Conservation (phyloP, 2,888 invertebrate species). For the Poecilus cupreus region DNA sequence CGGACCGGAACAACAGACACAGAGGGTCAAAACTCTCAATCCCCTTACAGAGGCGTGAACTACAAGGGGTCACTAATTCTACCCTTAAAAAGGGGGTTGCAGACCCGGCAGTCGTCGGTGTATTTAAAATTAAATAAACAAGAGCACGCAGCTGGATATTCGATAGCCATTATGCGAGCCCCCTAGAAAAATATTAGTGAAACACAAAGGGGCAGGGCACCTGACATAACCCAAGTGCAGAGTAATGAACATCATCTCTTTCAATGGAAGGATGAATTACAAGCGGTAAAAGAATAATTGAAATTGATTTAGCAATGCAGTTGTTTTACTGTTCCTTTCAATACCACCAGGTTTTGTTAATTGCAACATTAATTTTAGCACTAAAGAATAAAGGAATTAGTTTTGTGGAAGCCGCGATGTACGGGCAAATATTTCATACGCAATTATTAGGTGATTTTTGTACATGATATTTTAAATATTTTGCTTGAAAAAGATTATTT, state of each 20-base stretch:
- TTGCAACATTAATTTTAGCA: too few species aligned
- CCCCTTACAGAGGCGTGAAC: conserved; percentile 68
- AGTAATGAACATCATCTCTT: conserved; percentile 27
- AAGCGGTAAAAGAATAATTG: not conserved
- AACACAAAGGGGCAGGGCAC: conserved; percentile 49
- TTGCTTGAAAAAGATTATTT: too few species aligned
- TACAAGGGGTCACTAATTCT: conserved; percentile 66
- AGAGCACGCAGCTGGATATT: conserved; percentile 69
- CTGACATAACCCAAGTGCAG: conserved; percentile 50
- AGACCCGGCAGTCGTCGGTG: conserved; percentile 48
- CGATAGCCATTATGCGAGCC: conserved; percentile 65
- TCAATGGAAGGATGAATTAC: conserved; percentile 21
- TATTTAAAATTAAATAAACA: conserved; percentile 69
- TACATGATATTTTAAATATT: too few species aligned
- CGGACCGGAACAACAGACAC: conserved; percentile 40
- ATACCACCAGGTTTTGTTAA: too few species aligned
- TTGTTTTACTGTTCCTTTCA: too few species aligned
- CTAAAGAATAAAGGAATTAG: too few species aligned
- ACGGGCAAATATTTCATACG: too few species aligned
- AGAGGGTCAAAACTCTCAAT: conserved; percentile 62
- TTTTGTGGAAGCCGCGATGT: too few species aligned
- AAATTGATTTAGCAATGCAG: not conserved
- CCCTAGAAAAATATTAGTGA: conserved; percentile 56
- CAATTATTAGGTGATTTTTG: too few species aligned
- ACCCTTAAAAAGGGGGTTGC: conserved; percentile 64